phyloP scores from a whole-genome alignment of 2,888 invertebrate genomes.

The Cactoblastis cactorum region DNA sequence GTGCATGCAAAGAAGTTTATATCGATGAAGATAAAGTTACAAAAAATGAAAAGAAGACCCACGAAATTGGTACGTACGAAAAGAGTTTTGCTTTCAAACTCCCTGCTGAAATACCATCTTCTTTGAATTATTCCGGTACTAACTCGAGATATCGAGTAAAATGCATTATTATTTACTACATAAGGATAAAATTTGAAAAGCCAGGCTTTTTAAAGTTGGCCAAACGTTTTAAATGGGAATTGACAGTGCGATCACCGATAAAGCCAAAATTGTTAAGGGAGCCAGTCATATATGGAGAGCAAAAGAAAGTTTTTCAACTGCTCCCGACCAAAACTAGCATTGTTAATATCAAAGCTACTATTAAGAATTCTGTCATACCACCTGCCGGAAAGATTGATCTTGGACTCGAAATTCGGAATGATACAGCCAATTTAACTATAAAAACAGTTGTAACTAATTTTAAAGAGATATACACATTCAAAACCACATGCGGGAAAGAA shows the following conservation, averaged over 20 bases:
- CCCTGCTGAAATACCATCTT: conserved; percentile 33
- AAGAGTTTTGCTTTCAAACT: conserved; percentile 32
- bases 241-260: conserved; percentile 32
- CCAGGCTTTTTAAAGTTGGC: conserved; percentile 32
- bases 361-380: conserved; percentile 29
- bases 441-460: conserved; percentile 33
- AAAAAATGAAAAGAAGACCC: conserved; percentile 19
- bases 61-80: conserved; percentile 30
- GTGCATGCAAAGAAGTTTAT: conserved; percentile 25
- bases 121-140: conserved; percentile 22
- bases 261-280: conserved; percentile 28
- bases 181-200: conserved; percentile 38
- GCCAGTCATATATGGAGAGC: conserved; percentile 30
- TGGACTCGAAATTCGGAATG: conserved; percentile 33
- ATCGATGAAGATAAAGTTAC: conserved; percentile 25
- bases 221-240: conserved; percentile 34
- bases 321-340: conserved; percentile 30
- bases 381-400: conserved; percentile 32
- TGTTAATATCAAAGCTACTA: conserved; percentile 33
- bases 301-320: conserved; percentile 32
- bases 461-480: conserved; percentile 29
- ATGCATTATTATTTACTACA: conserved; percentile 34
- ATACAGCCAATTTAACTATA: conserved; percentile 27
- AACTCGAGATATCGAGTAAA: conserved; percentile 19
- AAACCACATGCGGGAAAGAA: conserved; percentile 18